Evolutionary conservation across 64 coral and sea anemone genomes (phyloP).

Genomic region (Montipora sp.): DNA sequence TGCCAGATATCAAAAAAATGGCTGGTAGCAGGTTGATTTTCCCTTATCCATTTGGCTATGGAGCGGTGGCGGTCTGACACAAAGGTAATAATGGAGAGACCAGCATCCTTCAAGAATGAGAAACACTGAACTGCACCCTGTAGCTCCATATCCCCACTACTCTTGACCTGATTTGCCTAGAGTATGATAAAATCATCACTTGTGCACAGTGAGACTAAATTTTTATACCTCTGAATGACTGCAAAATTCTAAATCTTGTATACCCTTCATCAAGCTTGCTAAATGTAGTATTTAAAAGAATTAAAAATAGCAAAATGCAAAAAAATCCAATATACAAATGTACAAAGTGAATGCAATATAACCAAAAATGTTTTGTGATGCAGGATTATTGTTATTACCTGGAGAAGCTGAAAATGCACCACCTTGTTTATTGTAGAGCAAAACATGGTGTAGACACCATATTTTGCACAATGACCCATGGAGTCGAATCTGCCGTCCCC

Average conservation of each 20-base stretch:
- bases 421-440: neutral
- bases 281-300: too few relatives aligned
- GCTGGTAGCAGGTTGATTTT: neutral
- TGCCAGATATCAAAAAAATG: constrained; percentile 75
- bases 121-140: constrained; percentile 48
- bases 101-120: neutral
- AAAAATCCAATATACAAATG: too few relatives aligned
- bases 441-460: constrained; percentile 15
- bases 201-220: too few relatives aligned
- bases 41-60: constrained; percentile 66
- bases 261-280: too few relatives aligned
- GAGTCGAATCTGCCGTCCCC: constrained; percentile 42
- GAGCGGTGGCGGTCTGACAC: constrained; percentile 48
- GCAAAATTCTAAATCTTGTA: too few relatives aligned
- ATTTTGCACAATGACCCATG: neutral
- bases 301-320: too few relatives aligned
- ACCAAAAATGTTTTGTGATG: neutral
- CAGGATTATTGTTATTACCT: neutral
- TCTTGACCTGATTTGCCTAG: too few relatives aligned
- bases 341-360: neutral
- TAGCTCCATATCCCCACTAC: constrained; percentile 42
- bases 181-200: too few relatives aligned
- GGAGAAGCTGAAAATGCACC: too few relatives aligned
- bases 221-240: too few relatives aligned
- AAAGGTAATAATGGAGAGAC: neutral